Evolutionary conservation across 2,888 invertebrate genomes (phyloP).

Genomic region (Machimus atricapillus): DNA sequence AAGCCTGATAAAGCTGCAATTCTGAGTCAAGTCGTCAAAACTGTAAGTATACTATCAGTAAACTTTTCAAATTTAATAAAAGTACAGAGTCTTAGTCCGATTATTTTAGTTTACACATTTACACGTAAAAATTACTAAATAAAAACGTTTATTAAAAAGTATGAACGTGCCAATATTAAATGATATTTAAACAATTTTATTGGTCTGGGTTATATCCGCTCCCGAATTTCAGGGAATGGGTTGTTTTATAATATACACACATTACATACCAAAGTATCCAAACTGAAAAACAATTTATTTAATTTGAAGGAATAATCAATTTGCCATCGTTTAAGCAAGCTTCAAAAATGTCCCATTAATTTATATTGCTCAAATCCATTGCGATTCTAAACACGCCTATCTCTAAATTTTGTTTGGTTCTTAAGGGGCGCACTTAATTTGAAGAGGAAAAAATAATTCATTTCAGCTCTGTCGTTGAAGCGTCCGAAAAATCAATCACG

Average conservation of each 20-base stretch:
- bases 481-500: not conserved
- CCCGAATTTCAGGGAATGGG: not conserved
- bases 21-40: conserved; percentile 64
- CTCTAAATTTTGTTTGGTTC: not conserved
- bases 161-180: not conserved
- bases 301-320: not conserved
- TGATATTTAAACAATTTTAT: not conserved
- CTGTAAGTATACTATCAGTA: conserved; percentile 55
- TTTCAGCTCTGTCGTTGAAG: not conserved
- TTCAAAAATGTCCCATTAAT: not conserved
- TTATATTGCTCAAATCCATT: not conserved
- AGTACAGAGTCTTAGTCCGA: too few relatives aligned
- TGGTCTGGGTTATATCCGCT: not conserved
- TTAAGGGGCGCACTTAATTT: conserved; percentile 3
- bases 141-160: not conserved
- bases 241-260: not conserved
- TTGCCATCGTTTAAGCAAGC: not conserved
- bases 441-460: not conserved
- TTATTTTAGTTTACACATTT: too few relatives aligned
- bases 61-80: not conserved
- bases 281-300: not conserved
- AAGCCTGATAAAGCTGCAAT: conserved; percentile 64
- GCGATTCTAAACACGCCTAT: not conserved
- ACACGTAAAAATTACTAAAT: too few relatives aligned
- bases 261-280: not conserved